Conservation (phyloP, 1,140 invertebrate genomes). For the Hesperophylax magnus region DNA sequence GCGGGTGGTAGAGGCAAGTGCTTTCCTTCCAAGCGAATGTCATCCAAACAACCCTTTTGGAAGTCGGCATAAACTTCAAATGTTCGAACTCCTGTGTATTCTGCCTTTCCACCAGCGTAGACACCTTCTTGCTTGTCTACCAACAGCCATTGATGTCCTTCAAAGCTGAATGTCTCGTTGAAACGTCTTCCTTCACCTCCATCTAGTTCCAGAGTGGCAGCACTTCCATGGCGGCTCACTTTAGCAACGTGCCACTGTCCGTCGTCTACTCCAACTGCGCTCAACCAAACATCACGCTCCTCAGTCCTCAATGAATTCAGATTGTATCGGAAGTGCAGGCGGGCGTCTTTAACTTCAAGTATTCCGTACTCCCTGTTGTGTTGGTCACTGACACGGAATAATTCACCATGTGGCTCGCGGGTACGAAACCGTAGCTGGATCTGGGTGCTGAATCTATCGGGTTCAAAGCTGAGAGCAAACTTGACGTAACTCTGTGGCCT, state of each 20-base stretch:
- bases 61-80: slow-evolving; percentile 97
- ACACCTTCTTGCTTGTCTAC: slow-evolving; percentile 96
- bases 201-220: slow-evolving; percentile 94
- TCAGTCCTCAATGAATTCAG: slow-evolving; percentile 91
- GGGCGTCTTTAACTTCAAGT: slow-evolving; percentile 93
- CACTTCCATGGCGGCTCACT: slow-evolving; percentile 91
- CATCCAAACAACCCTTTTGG: slow-evolving; percentile 81
- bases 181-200: slow-evolving; percentile 95
- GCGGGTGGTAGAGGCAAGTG: slow-evolving; percentile 92
- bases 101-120: slow-evolving; percentile 94
- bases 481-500: slow-evolving; percentile 94
- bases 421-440: slow-evolving; percentile 95
- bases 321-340: slow-evolving; percentile 93
- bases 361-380: slow-evolving; percentile 96
- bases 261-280: slow-evolving; percentile 91
- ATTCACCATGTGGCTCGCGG: slow-evolving; percentile 90
- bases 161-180: slow-evolving; percentile 93
- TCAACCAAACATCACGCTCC: slow-evolving; percentile 92
- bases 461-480: slow-evolving; percentile 95
- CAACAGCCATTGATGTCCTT: slow-evolving; percentile 91
- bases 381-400: slow-evolving; percentile 93
- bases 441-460: slow-evolving; percentile 91
- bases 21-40: slow-evolving; percentile 88
- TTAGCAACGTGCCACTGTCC: slow-evolving; percentile 97
- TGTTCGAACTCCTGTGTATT: slow-evolving; percentile 92